A percentile compares a stretch with the other conserved stretches of the same genome.
Conservation (phyloP, 2,113 vertebrate genomes). For the Protobothrops mucrosquamatus region DNA sequence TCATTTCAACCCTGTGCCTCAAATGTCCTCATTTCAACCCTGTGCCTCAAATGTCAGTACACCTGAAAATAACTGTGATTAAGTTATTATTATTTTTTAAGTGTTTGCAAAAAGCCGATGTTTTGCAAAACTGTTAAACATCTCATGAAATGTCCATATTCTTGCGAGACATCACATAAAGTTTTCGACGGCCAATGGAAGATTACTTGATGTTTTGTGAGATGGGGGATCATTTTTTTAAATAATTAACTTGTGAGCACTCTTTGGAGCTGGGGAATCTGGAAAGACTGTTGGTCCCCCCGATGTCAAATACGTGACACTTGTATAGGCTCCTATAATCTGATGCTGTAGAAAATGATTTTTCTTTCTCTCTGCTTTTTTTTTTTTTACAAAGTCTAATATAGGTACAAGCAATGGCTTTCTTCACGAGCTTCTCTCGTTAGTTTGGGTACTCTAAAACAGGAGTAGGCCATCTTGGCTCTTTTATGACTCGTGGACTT, state of each 20-base stretch:
- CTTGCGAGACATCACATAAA: not conserved
- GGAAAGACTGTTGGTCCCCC: not conserved
- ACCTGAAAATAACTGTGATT: not conserved
- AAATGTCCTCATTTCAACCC: not conserved
- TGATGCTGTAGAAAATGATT: not conserved
- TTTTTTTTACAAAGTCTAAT: not conserved
- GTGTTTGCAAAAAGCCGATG: not conserved
- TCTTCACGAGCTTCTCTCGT: not conserved
- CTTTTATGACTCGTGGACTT: no score
- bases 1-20: no score
- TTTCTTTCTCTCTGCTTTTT: not conserved
- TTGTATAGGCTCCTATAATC: not conserved
- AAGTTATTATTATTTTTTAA: not conserved
- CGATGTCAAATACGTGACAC: not conserved
- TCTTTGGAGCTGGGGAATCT: not conserved
- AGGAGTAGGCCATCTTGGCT: no score
- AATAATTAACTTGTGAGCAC: not conserved
- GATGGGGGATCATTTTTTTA: not conserved
- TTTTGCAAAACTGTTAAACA: not conserved
- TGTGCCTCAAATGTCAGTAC: not conserved
- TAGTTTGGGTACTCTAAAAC: not conserved
- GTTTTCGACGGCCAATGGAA: not conserved
- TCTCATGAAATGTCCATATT: not conserved
- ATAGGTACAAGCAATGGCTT: not conserved
- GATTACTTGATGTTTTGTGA: not conserved